These are phyloP conservation scores for Lamprotornis superbus DNA, from an alignment of 2,113 vertebrate genomes.

Conservation along the genomic window DNA sequence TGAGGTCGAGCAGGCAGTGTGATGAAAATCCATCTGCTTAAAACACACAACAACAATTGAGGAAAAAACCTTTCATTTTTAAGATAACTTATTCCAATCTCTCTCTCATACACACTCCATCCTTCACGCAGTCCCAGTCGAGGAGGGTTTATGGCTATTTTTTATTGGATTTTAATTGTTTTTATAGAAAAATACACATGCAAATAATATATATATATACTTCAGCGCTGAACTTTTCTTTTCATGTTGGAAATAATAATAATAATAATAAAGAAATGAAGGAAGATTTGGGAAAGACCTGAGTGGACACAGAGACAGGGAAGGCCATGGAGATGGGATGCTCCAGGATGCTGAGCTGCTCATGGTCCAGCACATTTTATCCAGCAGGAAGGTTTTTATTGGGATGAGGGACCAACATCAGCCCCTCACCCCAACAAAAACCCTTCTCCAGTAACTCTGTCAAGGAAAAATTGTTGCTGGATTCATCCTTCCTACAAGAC, in stretches of 20 bases:
- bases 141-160: background rate
- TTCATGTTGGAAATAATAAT: background rate
- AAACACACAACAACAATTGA: background rate
- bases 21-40: background rate
- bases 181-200: conserved; percentile 65
- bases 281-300: background rate
- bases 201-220: conserved; percentile 33
- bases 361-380: background rate
- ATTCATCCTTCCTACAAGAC: background rate
- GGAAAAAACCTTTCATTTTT: background rate
- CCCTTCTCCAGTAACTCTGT: too few relatives aligned
- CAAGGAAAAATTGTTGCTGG: background rate
- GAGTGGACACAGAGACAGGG: background rate
- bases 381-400: rapidly evolving
- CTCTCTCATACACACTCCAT: background rate
- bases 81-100: conserved; percentile 37
- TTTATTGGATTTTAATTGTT: background rate
- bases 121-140: rapidly evolving
- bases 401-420: background rate
- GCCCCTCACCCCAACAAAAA: rapidly evolving
- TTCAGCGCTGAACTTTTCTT: background rate
- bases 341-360: background rate
- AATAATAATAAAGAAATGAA: background rate
- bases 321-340: background rate
- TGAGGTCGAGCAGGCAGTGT: rapidly evolving